These are phyloP conservation scores for Whitmania pigra DNA, from an alignment of 1,140 invertebrate genomes.

Conservation along the genomic window DNA sequence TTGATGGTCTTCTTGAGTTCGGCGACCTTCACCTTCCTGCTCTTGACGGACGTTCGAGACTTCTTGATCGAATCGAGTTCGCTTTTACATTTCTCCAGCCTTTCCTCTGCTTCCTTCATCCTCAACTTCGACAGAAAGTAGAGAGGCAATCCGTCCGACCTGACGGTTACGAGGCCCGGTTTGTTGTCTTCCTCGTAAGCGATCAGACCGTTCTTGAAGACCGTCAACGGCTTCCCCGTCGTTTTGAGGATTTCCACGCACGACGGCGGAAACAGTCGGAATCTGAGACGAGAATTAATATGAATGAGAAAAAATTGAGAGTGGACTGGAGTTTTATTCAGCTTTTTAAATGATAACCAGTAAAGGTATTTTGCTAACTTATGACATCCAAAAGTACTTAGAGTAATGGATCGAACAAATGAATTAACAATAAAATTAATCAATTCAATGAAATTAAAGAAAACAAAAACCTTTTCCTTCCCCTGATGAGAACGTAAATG, in stretches of 20 bases:
- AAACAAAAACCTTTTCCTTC: slow-evolving; percentile 10
- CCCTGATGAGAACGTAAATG: slow-evolving; percentile 18
- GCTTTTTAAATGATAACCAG: neutral
- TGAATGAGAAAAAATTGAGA: neutral
- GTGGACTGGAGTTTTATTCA: no score
- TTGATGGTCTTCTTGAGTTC: slow-evolving; percentile 1
- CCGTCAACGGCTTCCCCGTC: neutral
- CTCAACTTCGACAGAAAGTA: slow-evolving; percentile 8
- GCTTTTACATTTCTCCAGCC: neutral
- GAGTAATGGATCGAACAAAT: neutral
- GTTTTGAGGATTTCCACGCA: slow-evolving; percentile 6
- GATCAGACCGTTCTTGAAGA: slow-evolving; percentile 18
- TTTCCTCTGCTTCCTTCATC: slow-evolving; percentile 2
- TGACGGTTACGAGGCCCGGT: neutral
- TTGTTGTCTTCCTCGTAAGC: slow-evolving; percentile 9
- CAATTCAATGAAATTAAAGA: no score
- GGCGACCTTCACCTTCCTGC: neutral
- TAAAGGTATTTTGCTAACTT: neutral
- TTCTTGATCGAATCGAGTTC: slow-evolving; percentile 8
- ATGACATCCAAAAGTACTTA: neutral
- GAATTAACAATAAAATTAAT: no score
- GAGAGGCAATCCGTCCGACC: slow-evolving; percentile 17
- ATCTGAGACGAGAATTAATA: neutral
- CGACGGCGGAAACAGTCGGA: slow-evolving; percentile 19
- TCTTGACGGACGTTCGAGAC: neutral